phyloP scores from a whole-genome alignment of 2,888 invertebrate genomes.

The Chironomus riparius region DNA sequence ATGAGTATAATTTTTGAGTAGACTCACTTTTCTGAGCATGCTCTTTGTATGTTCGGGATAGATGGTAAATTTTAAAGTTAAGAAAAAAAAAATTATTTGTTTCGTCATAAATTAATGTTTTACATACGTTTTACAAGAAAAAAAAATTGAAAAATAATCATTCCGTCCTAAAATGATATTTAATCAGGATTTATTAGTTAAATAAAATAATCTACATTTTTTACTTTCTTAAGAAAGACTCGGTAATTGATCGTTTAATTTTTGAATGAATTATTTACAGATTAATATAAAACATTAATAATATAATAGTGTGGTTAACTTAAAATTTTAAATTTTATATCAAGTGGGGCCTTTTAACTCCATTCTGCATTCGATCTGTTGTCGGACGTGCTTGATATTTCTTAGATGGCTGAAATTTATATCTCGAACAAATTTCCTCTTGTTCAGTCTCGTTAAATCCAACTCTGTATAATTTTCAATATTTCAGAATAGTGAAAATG shows the following conservation, averaged over 20 bases:
- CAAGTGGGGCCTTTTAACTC: not conserved
- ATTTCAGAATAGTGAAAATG: not conserved
- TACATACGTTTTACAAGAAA: too few species aligned
- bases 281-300: not conserved
- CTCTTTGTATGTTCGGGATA: too few species aligned
- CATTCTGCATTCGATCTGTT: constrained; percentile 4
- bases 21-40: too few species aligned
- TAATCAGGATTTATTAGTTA: not conserved
- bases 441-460: constrained; percentile 51
- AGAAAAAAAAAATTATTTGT: too few species aligned
- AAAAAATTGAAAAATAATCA: too few species aligned
- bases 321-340: not conserved
- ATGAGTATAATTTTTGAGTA: too few species aligned
- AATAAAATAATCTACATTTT: too few species aligned
- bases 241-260: too few species aligned
- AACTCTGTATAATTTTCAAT: constrained; percentile 40
- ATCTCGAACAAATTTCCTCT: constrained; percentile 50
- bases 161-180: not conserved
- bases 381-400: constrained; percentile 44
- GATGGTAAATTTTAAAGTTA: not conserved
- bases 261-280: too few species aligned
- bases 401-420: constrained; percentile 54
- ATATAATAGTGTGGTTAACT: too few species aligned
- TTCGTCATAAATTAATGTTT: too few species aligned
- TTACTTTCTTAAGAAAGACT: too few species aligned